Evolutionary conservation across 2,797 vertebrate genomes (phyloP), one percentile per base, ranked within the genome.

Genomic region (Fundulus diaphanus): DNA sequence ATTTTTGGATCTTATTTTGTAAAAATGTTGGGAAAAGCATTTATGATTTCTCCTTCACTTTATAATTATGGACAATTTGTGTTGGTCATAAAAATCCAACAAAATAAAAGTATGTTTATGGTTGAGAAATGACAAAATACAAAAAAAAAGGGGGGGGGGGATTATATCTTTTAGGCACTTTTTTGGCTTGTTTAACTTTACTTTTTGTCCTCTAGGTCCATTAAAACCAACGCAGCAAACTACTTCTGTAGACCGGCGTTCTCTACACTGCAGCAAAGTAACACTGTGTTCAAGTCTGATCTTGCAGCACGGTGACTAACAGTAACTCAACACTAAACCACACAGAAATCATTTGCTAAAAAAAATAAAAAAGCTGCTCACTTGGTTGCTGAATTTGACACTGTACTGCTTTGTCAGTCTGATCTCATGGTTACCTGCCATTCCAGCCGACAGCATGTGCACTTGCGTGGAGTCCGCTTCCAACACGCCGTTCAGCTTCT

Each of bases 381-480:
- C 56, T 44, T 6, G 4, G 22, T 63, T 70, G 52, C 6, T 5
- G 18, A 46, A 22, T 27, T 48, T 20, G 49, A 72, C 54, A 77
- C 71, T 3, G 20, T 52, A 7, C n/a, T 2, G 29, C 46, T 35
- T 8, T 3, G 56, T 37, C 12, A 57, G 11, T 31, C 20, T 59
- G 31, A 46, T 29, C 49, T 68, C n/a, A n/a, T 79, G 74, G 31
- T 97, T 97, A 98, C 98, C 98, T 98, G 98, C 98, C 92, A 97
- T 93, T 89, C 96, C 98, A 77, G 98, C 98, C 61, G 98, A 99
- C 85, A 96, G 93, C 97, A 99, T 99, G 93, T 99, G 97, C 87
- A 99, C 97, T 92, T 96, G 97, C 74, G 95, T 98, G 85, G 98
- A 98, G 93, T 99, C 98, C 3, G 97, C 96, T 88, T 96, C 96